phyloP scores from a whole-genome alignment of 2,888 invertebrate genomes.

The Eremobia ochroleuca region DNA sequence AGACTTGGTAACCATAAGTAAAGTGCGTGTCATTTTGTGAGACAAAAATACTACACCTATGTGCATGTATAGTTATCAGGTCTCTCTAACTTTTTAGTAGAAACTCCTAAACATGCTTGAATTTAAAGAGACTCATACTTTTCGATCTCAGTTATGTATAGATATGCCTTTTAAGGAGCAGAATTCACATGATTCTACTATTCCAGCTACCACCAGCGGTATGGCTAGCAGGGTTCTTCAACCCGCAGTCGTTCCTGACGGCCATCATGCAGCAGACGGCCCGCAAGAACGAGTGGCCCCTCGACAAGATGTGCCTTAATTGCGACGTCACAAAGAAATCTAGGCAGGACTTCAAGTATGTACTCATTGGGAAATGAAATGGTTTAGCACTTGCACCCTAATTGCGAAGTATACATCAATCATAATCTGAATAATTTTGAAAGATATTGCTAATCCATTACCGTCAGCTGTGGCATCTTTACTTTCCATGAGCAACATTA shows the following conservation, averaged over 20 bases:
- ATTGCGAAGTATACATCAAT: too few species aligned
- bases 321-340: constrained; percentile 98
- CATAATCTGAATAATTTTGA: too few species aligned
- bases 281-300: constrained; percentile 98
- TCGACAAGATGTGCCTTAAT: constrained; percentile 98
- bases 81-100: background rate
- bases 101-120: background rate
- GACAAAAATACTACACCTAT: background rate
- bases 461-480: too few species aligned
- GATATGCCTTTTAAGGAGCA: background rate
- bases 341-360: constrained; percentile 95
- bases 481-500: too few species aligned
- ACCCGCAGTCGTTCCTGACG: constrained; percentile 98
- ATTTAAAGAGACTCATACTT: background rate
- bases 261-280: constrained; percentile 99
- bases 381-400: too few species aligned
- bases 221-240: constrained; percentile 99
- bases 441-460: too few species aligned
- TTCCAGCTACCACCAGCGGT: constrained; percentile 95
- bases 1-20: background rate
- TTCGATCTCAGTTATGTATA: background rate
- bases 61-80: background rate
- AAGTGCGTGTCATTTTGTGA: background rate
- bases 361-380: background rate
- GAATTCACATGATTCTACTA: background rate